Percentiles rank a stretch among this genome's conserved stretches.
Evolutionary conservation across 2,797 vertebrate genomes (phyloP).

Genomic region (Nannoperca australis): DNA sequence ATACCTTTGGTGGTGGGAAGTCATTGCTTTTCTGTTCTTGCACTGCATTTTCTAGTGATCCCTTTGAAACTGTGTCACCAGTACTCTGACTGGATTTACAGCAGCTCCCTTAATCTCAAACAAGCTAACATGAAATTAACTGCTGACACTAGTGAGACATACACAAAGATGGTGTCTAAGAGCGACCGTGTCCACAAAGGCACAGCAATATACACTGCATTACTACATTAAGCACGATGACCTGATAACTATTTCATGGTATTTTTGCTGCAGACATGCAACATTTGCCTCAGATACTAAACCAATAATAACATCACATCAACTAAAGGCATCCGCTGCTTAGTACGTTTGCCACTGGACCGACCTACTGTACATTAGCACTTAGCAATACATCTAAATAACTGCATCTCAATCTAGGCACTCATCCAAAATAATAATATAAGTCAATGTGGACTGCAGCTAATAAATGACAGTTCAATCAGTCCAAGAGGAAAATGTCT

Average conservation of each 20-base stretch:
- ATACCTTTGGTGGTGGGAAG: conserved; percentile 29
- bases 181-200: conserved; percentile 25
- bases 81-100: conserved; percentile 38
- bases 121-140: conserved; percentile 42
- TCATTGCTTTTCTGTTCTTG: conserved; percentile 30
- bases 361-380: conserved; percentile 47
- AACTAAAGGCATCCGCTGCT: conserved; percentile 49
- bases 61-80: conserved; percentile 33
- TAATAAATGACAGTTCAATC: conserved; percentile 61
- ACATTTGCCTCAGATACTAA: conserved; percentile 21
- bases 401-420: conserved; percentile 61
- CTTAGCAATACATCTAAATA: conserved; percentile 64
- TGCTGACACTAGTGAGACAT: conserved; percentile 30
- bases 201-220: conserved; percentile 18
- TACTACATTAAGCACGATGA: conserved; percentile 36
- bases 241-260: conserved; percentile 15
- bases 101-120: conserved; percentile 49
- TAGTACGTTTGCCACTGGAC: conserved; percentile 36
- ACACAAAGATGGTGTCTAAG: conserved; percentile 26
- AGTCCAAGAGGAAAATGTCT: conserved; percentile 58
- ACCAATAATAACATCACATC: conserved; percentile 33
- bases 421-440: conserved; percentile 65
- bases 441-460: conserved; percentile 55
- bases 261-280: conserved; percentile 18
- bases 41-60: conserved; percentile 41